A percentile compares a stretch with the other conserved stretches of the same genome.
phyloP scores from a whole-genome alignment of 2,113 vertebrate genomes.

The Ciconia stormi region DNA sequence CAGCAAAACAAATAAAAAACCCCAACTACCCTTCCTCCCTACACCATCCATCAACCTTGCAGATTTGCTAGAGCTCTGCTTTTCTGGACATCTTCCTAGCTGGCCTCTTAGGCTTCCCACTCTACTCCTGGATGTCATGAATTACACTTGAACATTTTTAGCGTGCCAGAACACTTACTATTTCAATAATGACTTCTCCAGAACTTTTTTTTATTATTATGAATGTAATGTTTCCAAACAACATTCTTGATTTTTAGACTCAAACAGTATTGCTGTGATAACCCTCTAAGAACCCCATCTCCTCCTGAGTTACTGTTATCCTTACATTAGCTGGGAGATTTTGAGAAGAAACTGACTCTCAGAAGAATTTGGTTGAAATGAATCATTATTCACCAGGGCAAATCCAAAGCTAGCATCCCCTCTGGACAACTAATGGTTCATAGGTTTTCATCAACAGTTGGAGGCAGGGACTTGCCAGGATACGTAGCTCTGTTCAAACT shows the following conservation, averaged over 20 bases:
- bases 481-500: not conserved
- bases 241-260: conserved; percentile 45
- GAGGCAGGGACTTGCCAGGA: conserved; percentile 40
- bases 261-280: conserved; percentile 45
- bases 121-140: conserved; percentile 52
- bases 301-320: conserved; percentile 59
- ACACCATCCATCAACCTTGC: not conserved
- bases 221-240: conserved; percentile 61
- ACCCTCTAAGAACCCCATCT: conserved; percentile 49
- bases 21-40: not conserved
- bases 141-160: conserved; percentile 34
- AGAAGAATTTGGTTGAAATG: conserved; percentile 19
- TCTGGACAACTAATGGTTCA: conserved; percentile 31
- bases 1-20: not conserved
- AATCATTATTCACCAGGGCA: conserved; percentile 1
- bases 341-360: conserved; percentile 31
- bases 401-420: conserved; percentile 23
- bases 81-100: conserved; percentile 41
- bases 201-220: conserved; percentile 31
- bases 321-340: conserved; percentile 12
- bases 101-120: conserved; percentile 27
- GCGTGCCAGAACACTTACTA: conserved; percentile 44
- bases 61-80: conserved; percentile 1
- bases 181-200: conserved; percentile 65
- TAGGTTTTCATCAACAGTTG: conserved; percentile 50